A percentile compares a stretch with the other conserved stretches of the same genome.
These are phyloP conservation scores for Stomorhina lunata DNA, from an alignment of 2,888 invertebrate genomes.

Conservation along the genomic window DNA sequence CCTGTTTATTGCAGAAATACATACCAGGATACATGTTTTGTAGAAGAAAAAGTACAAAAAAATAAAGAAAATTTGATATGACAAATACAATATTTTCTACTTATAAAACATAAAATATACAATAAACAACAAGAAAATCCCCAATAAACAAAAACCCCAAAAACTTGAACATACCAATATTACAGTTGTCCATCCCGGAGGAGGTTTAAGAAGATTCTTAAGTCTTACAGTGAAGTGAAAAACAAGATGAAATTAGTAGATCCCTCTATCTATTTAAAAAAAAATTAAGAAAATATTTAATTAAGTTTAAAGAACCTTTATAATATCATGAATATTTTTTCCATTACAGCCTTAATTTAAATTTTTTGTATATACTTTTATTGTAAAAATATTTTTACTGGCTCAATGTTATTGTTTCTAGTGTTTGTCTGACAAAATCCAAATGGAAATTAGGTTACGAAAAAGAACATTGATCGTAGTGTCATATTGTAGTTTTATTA, in stretches of 20 bases:
- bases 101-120: slow-evolving; percentile 41
- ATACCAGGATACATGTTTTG: slow-evolving; percentile 23
- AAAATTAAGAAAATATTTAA: not conserved
- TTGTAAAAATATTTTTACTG: not conserved
- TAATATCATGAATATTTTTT: not conserved
- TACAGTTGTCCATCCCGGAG: slow-evolving; percentile 30
- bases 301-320: not conserved
- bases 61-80: slow-evolving; percentile 48
- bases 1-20: slow-evolving; percentile 42
- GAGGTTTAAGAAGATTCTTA: slow-evolving; percentile 11
- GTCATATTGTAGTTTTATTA: slow-evolving; percentile 19
- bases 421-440: slow-evolving; percentile 25
- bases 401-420: not conserved
- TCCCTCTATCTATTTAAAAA: no score
- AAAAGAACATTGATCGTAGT: slow-evolving; percentile 36
- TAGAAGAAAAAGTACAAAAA: slow-evolving; percentile 3
- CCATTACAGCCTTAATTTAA: not conserved
- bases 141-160: slow-evolving; percentile 36
- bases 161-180: slow-evolving; percentile 38
- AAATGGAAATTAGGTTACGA: slow-evolving; percentile 39
- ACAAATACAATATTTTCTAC: slow-evolving; percentile 60
- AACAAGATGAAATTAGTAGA: no score
- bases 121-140: slow-evolving; percentile 12
- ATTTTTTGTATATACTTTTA: not conserved
- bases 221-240: not conserved